A percentile compares a stretch with the other conserved stretches of the same genome.
These are phyloP conservation scores for Eretmochelys imbricata DNA, from an alignment of 2,113 vertebrate genomes.

Conservation along the genomic window DNA sequence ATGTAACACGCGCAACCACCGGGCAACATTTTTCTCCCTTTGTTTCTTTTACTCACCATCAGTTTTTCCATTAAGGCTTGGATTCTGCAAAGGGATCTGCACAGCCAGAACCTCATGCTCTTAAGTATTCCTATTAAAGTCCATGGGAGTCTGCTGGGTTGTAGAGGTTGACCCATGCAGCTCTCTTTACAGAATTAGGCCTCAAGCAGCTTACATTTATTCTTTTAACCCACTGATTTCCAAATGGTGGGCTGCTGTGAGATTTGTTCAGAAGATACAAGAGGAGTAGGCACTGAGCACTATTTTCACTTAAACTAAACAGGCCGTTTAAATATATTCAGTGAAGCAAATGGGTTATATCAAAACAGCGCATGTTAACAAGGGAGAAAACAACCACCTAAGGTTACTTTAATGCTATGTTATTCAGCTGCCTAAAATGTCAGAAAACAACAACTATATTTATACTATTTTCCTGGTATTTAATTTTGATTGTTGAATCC, in stretches of 20 bases:
- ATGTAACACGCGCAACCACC: rapidly evolving
- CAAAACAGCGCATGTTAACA: conserved; percentile 28
- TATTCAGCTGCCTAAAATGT: background rate
- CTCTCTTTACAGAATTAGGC: background rate
- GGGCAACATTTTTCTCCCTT: background rate
- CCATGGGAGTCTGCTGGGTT: background rate
- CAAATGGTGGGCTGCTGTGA: background rate
- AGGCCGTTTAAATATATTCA: background rate
- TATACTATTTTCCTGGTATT: background rate
- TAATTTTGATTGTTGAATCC: background rate
- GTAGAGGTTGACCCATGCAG: background rate
- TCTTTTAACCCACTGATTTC: background rate
- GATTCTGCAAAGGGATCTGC: background rate
- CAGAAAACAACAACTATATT: background rate
- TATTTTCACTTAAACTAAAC: background rate
- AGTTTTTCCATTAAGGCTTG: background rate
- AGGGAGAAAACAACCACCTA: background rate
- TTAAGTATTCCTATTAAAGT: background rate
- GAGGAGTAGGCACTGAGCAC: background rate
- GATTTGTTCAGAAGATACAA: rapidly evolving
- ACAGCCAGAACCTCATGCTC: background rate
- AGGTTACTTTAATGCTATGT: background rate
- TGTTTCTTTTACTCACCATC: background rate
- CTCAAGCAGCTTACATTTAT: background rate
- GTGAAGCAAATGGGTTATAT: background rate